Evolutionary conservation across 2,888 invertebrate species (phyloP).

Genomic region (Stenurella melanura): DNA sequence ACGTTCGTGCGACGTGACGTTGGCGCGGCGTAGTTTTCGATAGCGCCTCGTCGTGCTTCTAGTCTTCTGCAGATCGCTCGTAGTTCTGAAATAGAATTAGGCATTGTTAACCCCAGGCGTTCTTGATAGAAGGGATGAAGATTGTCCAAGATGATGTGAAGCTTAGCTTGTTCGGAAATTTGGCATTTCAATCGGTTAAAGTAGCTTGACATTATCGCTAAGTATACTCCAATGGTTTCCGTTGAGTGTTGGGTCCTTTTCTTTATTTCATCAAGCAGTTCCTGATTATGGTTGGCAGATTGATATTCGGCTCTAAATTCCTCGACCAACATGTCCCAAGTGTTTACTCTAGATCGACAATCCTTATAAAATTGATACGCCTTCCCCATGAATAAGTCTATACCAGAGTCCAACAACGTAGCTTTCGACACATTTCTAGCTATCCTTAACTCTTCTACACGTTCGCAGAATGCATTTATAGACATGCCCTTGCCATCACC

Average conservation of each 20-base stretch:
- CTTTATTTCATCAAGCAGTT: slow-evolving; percentile 17
- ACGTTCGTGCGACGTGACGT: not conserved
- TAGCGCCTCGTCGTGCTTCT: too few species aligned
- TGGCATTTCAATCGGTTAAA: slow-evolving; percentile 20
- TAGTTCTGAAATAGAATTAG: slow-evolving; percentile 7
- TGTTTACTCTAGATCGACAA: not conserved
- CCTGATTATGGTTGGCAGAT: slow-evolving; percentile 17
- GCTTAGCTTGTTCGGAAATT: slow-evolving; percentile 9
- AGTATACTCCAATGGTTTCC: slow-evolving; percentile 12
- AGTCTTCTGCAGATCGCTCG: slow-evolving; percentile 4
- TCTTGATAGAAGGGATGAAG: slow-evolving; percentile 11
- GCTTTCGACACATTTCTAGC: slow-evolving; percentile 26
- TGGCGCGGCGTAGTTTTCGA: too few species aligned
- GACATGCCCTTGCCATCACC: not conserved
- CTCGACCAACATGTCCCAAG: slow-evolving; percentile 31
- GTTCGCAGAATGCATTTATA: slow-evolving; percentile 13
- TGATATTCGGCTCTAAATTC: slow-evolving; percentile 30
- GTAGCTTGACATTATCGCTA: slow-evolving; percentile 22
- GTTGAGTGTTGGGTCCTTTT: slow-evolving; percentile 14
- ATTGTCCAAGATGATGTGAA: slow-evolving; percentile 2
- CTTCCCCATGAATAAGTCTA: slow-evolving; percentile 26
- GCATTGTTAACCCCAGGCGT: slow-evolving; percentile 3
- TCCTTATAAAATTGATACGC: slow-evolving; percentile 31
- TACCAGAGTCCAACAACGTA: too few species aligned
- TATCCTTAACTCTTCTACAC: slow-evolving; percentile 18